These are phyloP conservation scores for Chaetorhynchus papuensis DNA, from an alignment of 2,113 vertebrate species.

Conservation along the genomic window DNA sequence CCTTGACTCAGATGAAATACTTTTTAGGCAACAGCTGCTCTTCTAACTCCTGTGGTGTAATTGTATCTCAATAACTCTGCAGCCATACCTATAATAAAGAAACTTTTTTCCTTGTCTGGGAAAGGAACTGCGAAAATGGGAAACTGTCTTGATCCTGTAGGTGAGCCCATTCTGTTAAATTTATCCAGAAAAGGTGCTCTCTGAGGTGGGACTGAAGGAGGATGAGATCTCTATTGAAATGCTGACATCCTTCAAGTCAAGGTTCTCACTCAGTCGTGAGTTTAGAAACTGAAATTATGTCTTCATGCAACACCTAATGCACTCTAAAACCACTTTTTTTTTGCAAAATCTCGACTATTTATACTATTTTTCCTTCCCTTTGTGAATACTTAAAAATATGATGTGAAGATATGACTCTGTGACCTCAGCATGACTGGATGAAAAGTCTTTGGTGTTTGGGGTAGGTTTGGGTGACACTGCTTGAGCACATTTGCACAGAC, in stretches of 20 bases:
- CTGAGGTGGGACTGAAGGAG: neutral
- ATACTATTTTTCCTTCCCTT: neutral
- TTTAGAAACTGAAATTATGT: neutral
- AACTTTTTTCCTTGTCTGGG: neutral
- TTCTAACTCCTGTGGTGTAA: neutral
- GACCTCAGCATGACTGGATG: neutral
- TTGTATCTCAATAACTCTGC: neutral
- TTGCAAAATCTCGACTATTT: neutral
- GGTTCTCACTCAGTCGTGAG: accelerated
- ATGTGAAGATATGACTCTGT: neutral
- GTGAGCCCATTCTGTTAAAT: neutral
- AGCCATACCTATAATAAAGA: neutral
- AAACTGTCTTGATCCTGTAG: neutral
- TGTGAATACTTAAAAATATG: neutral
- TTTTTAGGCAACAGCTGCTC: neutral
- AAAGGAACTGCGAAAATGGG: neutral
- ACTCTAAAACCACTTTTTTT: accelerated
- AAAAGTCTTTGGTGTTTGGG: neutral
- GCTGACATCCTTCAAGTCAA: neutral
- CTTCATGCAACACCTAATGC: neutral
- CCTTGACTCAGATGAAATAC: neutral
- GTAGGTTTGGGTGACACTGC: neutral
- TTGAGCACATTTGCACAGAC: neutral
- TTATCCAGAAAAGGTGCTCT: neutral
- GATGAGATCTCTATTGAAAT: neutral